Evolutionary conservation across 2,888 invertebrate species (phyloP).

Genomic region (Xestia rhomboidea): DNA sequence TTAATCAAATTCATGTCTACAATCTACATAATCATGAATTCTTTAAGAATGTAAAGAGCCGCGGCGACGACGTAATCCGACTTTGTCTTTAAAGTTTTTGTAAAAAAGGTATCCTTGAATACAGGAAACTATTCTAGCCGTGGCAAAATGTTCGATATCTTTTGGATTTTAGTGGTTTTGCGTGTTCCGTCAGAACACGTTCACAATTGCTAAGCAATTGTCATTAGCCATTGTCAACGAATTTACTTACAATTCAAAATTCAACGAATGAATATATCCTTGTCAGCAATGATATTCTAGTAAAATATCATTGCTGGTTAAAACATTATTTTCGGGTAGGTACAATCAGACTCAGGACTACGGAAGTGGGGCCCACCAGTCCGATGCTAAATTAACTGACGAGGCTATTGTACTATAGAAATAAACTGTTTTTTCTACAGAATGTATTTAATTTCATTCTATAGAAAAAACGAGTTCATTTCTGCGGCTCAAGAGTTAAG

Average conservation of each 20-base stretch:
- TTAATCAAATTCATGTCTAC: slow-evolving; percentile 70
- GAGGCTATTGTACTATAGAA: neutral
- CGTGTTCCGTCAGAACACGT: neutral
- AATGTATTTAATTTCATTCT: too few relatives aligned
- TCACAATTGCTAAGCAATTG: neutral
- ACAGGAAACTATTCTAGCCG: slow-evolving; percentile 2
- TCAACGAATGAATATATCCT: neutral
- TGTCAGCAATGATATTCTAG: too few relatives aligned
- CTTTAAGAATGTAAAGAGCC: slow-evolving; percentile 49
- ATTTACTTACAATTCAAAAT: neutral
- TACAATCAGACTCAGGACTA: neutral
- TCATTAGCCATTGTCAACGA: neutral
- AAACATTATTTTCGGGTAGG: neutral
- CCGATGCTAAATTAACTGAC: neutral
- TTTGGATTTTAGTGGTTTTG: slow-evolving; percentile 1
- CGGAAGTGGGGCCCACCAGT: neutral
- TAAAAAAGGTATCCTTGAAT: slow-evolving; percentile 2
- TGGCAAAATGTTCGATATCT: neutral
- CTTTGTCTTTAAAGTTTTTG: neutral
- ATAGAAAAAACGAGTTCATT: neutral
- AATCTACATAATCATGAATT: slow-evolving; percentile 63
- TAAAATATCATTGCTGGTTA: too few relatives aligned
- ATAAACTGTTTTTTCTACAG: too few relatives aligned
- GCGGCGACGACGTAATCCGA: slow-evolving; percentile 3
- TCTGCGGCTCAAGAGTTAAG: neutral